phyloP scores from a whole-genome alignment of 2,888 invertebrate genomes.

The Stenurella melanura region DNA sequence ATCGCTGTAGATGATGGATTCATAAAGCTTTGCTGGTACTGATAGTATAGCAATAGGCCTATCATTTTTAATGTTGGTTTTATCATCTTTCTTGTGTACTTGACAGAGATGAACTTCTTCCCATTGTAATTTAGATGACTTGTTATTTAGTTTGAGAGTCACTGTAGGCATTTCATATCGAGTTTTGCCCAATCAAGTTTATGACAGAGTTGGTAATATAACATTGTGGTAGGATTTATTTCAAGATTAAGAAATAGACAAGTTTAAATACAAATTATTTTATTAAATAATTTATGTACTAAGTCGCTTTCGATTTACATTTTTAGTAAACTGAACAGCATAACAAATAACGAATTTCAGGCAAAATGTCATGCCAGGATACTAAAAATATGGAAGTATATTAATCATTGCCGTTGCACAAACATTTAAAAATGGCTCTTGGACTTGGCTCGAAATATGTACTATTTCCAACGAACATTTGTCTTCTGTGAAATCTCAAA shows the following conservation, averaged over 20 bases:
- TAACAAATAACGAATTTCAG: neutral
- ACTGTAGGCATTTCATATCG: too few relatives aligned
- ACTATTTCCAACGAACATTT: slow-evolving; percentile 29
- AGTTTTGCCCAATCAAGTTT: too few relatives aligned
- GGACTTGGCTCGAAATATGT: slow-evolving; percentile 31
- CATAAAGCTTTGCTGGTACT: too few relatives aligned
- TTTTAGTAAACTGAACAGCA: neutral
- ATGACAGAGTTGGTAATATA: neutral
- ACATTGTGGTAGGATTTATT: neutral
- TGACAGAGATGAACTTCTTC: too few relatives aligned
- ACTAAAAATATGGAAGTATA: slow-evolving; percentile 16
- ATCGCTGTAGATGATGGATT: too few relatives aligned
- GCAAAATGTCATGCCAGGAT: neutral
- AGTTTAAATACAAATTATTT: neutral
- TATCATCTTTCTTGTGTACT: too few relatives aligned
- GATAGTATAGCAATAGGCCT: too few relatives aligned
- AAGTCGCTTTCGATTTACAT: neutral
- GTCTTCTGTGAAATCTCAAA: slow-evolving; percentile 35
- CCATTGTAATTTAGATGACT: too few relatives aligned
- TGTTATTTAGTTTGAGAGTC: too few relatives aligned
- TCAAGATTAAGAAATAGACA: neutral
- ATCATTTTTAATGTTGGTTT: too few relatives aligned
- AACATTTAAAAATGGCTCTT: slow-evolving; percentile 18
- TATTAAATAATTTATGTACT: neutral
- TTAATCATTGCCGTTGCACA: slow-evolving; percentile 23